Evolutionary conservation across 1,140 invertebrate species (phyloP), one percentile per base, ranked within the genome.

Genomic region (Aphaenogaster ashmeadi): DNA sequence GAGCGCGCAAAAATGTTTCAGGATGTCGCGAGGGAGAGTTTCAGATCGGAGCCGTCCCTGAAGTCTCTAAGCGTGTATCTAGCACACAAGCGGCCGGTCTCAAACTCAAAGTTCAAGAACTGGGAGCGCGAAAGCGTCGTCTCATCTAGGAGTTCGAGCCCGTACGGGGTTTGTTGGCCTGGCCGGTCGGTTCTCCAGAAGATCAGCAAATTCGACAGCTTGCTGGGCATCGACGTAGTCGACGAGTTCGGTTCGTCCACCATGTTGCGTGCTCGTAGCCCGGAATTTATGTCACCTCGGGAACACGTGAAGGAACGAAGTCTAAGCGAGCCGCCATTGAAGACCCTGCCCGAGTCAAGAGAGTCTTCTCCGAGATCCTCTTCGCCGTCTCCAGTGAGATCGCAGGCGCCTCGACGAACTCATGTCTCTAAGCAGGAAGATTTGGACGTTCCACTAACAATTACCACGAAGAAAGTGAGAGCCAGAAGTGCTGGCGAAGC

Each of bases 41-140:
- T 91, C 87, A 95, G 93, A 92, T 95, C 95, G 66, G 95, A 97
- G 92, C 96, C 96, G 0, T 96, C 96, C 52, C 86, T 96, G 89
- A 94, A 97, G 91, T 95, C 96, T 38, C 85, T 97, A 15, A 96
- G 96, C 78, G 93, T 97, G 18, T 98, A 98, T 93, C 94, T 98
- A 54, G 95, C 96, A 18, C 96, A 97, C 86, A 97, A 97, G 80
- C 97, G 96, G 93, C 97, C 97, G 18, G 97, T 98, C 0, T 97
- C 96, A 4, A 96, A 97, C 88, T 98, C 97, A 0, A 96, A 96
- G 89, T 98, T 98, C 93, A 96, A 96, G 91, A 96, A 96, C 86
- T 96, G 97, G 95, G 97, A 98, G 89, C 95, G 95, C 71, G 95
- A 96, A 74, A 94, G 95, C 54, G 92, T 95, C 58, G 92, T 75